Evolutionary conservation across 2,113 vertebrate genomes (phyloP).

Genomic region (Mormyrus lacerda): DNA sequence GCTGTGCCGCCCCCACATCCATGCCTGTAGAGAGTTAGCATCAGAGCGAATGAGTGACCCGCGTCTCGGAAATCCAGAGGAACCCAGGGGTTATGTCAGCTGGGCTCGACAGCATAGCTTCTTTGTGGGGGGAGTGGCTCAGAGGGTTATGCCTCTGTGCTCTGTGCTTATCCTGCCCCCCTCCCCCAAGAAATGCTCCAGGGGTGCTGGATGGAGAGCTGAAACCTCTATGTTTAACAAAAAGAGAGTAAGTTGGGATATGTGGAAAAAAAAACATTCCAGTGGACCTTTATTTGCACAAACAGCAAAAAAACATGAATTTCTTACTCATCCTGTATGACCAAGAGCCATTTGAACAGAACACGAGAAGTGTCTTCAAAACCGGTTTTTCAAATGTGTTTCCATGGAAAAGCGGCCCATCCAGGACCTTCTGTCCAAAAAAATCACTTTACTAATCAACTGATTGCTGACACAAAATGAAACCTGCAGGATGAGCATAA

Average conservation of each 20-base stretch:
- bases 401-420: not conserved
- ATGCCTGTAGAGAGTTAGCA: not conserved
- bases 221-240: not conserved
- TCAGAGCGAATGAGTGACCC: not conserved
- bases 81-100: not conserved
- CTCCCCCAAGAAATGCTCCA: not conserved
- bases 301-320: not conserved
- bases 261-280: not conserved
- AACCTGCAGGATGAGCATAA: not conserved
- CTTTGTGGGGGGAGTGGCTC: not conserved
- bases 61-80: not conserved
- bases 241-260: not conserved
- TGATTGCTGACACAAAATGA: not conserved
- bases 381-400: not conserved
- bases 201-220: not conserved
- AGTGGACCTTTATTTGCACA: not conserved
- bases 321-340: not conserved
- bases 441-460: not conserved
- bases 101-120: not conserved
- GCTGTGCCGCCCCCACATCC: not conserved
- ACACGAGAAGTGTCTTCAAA: not conserved
- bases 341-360: not conserved
- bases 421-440: slow-evolving; percentile 2
- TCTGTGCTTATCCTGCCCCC: not conserved
- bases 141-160: not conserved